Percentiles rank a stretch among this genome's conserved stretches.
Conservation (phyloP, 2,113 vertebrate genomes). For the Anguilla japonica region DNA sequence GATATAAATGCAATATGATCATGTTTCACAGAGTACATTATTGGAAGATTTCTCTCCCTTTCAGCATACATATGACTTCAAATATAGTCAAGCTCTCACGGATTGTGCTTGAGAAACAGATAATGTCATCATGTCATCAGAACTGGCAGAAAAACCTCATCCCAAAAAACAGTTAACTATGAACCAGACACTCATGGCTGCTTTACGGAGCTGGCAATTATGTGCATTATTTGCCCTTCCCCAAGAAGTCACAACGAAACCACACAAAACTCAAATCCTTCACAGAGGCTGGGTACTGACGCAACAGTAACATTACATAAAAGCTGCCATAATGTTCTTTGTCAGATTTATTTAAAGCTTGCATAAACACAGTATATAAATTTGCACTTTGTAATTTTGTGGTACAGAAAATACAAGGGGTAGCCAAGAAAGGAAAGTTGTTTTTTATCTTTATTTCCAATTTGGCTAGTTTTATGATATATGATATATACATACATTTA, state of each 20-base stretch:
- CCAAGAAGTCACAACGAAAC: conserved; percentile 51
- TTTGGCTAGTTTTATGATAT: conserved; percentile 16
- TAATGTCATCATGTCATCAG: conserved; percentile 55
- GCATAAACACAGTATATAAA: conserved; percentile 62
- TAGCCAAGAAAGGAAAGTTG: conserved; percentile 45
- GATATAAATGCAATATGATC: too few species aligned
- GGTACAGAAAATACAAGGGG: conserved; percentile 50
- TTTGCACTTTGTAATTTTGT: conserved; percentile 72
- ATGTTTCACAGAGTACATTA: neutral
- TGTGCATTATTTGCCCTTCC: conserved; percentile 51
- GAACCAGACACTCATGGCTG: conserved; percentile 58
- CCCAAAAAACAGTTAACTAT: conserved; percentile 52
- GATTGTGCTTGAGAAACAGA: conserved; percentile 20
- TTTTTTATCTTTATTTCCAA: conserved; percentile 30
- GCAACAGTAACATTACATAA: conserved; percentile 14
- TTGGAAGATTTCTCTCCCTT: neutral
- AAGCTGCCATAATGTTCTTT: conserved; percentile 40
- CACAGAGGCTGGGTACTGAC: conserved; percentile 9
- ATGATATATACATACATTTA: conserved; percentile 11
- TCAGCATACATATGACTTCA: neutral
- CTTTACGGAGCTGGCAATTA: conserved; percentile 61
- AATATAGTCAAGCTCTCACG: neutral
- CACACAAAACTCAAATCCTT: conserved; percentile 29
- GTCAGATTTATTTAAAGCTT: conserved; percentile 64
- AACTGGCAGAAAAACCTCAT: neutral